Conservation (phyloP, 53 echinoderm and acorn worm genomes). For the Holothuria leucospilota region DNA sequence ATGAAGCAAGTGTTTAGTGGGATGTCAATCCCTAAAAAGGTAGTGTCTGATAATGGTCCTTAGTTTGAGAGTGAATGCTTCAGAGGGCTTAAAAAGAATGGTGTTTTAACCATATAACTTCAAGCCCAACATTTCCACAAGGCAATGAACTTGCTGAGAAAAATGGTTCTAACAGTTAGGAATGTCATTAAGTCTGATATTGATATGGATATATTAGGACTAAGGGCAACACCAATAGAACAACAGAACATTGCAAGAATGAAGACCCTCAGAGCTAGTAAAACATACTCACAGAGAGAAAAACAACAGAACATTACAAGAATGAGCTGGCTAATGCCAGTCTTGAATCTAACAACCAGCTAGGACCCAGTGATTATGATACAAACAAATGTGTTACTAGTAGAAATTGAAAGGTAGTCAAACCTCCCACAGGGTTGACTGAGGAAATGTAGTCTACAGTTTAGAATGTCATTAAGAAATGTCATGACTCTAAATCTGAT, state of each 20-base stretch:
- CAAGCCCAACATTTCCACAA: constrained; percentile 21
- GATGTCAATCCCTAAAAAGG: constrained; percentile 19
- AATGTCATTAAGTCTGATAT: constrained; percentile 17
- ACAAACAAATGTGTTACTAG: not conserved
- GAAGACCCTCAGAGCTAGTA: too few relatives aligned
- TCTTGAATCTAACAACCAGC: too few relatives aligned
- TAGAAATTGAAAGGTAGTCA: not conserved
- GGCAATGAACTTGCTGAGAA: constrained; percentile 42
- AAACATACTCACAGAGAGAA: not conserved
- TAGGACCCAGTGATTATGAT: not conserved
- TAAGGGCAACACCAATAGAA: not conserved
- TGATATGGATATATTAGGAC: constrained; percentile 32
- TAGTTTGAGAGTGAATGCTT: constrained; percentile 13
- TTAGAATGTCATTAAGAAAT: constrained; percentile 16
- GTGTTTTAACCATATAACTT: constrained; percentile 18
- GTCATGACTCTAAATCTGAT: constrained; percentile 13
- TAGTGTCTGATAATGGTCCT: constrained; percentile 31
- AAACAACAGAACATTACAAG: too few relatives aligned
- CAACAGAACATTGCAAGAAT: too few relatives aligned
- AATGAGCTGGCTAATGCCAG: too few relatives aligned
- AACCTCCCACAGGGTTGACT: constrained; percentile 25
- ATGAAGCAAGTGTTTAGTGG: constrained; percentile 30
- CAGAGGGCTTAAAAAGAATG: not conserved
- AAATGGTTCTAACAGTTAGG: constrained; percentile 16
- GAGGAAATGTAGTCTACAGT: constrained; percentile 11